These are phyloP conservation scores for Cyanoderma ruficeps DNA, from an alignment of 2,113 vertebrate species.

Conservation along the genomic window DNA sequence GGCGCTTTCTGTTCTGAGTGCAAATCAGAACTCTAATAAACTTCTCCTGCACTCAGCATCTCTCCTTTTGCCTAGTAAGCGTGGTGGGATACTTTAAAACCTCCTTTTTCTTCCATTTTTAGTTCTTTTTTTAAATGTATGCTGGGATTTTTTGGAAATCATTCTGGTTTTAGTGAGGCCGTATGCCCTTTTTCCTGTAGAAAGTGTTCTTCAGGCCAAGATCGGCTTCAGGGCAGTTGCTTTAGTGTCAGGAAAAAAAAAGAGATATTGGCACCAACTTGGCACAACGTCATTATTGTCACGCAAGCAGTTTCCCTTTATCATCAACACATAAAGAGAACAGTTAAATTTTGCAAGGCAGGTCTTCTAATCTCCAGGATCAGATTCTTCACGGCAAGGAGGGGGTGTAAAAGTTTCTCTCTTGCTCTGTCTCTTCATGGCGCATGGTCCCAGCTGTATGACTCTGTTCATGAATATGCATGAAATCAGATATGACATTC, in stretches of 20 bases:
- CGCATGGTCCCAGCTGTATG: slow-evolving; percentile 88
- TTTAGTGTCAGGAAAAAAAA: background rate
- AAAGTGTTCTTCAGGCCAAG: background rate
- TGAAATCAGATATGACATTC: slow-evolving; percentile 89
- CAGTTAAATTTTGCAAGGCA: slow-evolving; percentile 67
- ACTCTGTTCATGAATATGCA: slow-evolving; percentile 93
- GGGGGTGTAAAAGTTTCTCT: slow-evolving; percentile 70
- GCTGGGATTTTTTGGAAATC: background rate
- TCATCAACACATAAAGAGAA: slow-evolving; percentile 62
- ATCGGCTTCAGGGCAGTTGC: background rate
- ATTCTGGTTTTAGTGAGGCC: background rate
- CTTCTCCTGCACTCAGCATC: background rate
- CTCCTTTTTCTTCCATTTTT: background rate
- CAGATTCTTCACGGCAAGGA: slow-evolving; percentile 74
- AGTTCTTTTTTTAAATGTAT: background rate
- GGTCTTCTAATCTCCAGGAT: slow-evolving; percentile 67
- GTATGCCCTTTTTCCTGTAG: background rate
- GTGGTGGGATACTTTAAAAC: background rate
- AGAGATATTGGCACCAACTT: background rate
- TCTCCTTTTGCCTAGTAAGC: background rate
- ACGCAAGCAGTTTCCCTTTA: background rate
- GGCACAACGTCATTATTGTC: slow-evolving; percentile 37
- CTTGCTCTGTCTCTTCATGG: slow-evolving; percentile 69
- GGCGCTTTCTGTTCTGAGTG: background rate
- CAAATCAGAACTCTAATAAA: background rate